Conservation (phyloP, 2,888 invertebrate genomes). For the Stramonita haemastoma region DNA sequence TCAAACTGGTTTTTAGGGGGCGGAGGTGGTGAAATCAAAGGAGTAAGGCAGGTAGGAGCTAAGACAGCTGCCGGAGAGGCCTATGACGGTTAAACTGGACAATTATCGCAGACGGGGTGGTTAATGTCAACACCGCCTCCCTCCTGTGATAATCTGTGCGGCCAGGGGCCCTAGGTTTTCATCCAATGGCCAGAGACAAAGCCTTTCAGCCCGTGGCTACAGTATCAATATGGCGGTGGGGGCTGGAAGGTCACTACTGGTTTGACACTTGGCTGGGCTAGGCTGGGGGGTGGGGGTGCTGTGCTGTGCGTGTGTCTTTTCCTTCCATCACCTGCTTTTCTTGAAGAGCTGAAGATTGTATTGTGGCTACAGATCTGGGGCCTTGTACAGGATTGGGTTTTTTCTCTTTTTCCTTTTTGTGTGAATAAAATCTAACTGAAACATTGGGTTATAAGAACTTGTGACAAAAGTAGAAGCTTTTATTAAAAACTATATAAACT, state of each 20-base stretch:
- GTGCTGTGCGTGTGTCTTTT: constrained; percentile 42
- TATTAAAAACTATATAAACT: too few relatives aligned
- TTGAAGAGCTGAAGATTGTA: background rate
- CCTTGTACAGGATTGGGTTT: background rate
- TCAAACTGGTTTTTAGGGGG: background rate
- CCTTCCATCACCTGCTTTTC: constrained; percentile 39
- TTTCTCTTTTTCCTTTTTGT: too few relatives aligned
- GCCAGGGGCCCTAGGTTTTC: constrained; percentile 19
- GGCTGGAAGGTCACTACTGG: constrained; percentile 30
- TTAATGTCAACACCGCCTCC: constrained; percentile 39
- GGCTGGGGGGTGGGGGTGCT: too few relatives aligned
- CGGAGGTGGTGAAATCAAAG: background rate
- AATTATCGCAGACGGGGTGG: constrained; percentile 33
- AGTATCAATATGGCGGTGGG: constrained; percentile 45
- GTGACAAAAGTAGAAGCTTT: too few relatives aligned
- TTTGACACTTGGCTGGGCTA: constrained; percentile 37
- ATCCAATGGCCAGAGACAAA: constrained; percentile 37
- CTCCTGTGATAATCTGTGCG: constrained; percentile 41
- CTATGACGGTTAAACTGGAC: constrained; percentile 33
- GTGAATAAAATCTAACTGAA: too few relatives aligned
- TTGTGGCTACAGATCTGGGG: constrained; percentile 21
- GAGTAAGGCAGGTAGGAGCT: background rate
- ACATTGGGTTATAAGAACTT: too few relatives aligned
- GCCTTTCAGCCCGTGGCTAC: constrained; percentile 43
- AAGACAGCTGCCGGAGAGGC: constrained; percentile 27